Base-by-base conservation (phyloP, 2,113 vertebrate genomes). In the Colaptes auratus region DNA sequence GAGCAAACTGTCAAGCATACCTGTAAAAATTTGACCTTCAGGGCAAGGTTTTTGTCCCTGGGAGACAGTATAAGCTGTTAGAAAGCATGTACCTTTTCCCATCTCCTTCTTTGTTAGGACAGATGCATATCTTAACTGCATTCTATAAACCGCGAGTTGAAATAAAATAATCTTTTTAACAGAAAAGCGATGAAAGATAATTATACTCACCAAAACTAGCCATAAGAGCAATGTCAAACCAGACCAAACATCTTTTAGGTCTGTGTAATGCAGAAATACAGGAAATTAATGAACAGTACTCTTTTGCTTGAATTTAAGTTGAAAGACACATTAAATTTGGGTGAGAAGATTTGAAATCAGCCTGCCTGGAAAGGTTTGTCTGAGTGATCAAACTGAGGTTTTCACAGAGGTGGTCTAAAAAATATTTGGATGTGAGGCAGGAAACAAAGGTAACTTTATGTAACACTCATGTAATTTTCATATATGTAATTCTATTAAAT, bases 1-100 rank as follows among this genome's bases (percentile, higher is more conserved):
- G 21, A 90, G 52, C 66, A 76, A 58, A 67, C 52, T 91, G 59
- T 86, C 93, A 86, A 61, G 33, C 56, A 86, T 88, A 35, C 90
- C 33, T 71, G 14, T 73, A 39, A 91, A 91, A 88, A 67, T 88
- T 88, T 88, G 82, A 83, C 76, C 69, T 93, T 91, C 36, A 60
- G 86, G 86, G 36, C 60, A 80, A 88, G 31, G 20, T 88, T 90
- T 94, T 91, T 81, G 79, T 79, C 78, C 9, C 72, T 63, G 56
- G 85, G 35, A 66, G 46, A 55, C 9, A 65, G 15, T n/a, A 30
- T 9, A 71, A 80, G 33, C 24, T 13, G 3, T 74, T 84, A 56
- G 53, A 84, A 75, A 25, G 19, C 33, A n/a, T 9, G 11, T 69
- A 33, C 20, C 39, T 66, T 88, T 80, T 39, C 65, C 30, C 15